Base-by-base conservation (phyloP, 2,797 vertebrate species). In the Lycodopsis pacificus region DNA sequence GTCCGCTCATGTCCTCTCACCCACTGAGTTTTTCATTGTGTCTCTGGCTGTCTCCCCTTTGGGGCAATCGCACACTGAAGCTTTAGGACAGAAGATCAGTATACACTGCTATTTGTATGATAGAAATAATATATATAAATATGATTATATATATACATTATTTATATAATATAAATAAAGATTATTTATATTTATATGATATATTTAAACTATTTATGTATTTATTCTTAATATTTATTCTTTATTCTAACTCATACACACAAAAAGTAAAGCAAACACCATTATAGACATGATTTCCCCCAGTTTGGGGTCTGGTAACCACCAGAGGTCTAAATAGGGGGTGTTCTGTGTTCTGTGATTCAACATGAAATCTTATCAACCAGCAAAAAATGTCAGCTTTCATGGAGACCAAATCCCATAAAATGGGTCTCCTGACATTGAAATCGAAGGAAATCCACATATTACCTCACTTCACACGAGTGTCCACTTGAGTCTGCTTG, bases 191-290 rank as follows among this genome's bases (percentile, higher is more conserved):
- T 57, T 57, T 57, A 17, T 25, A 25, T 54, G 14, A 25, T 63
- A 5, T 19, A n/a, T 7, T 64, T 4, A 61, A 80, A 22, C 5
- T 81, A 76, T 73, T 46, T 49, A 79, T 76, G 80, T 64, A 46
- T 65, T 32, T 38, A 13, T 53, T 48, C 46, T 48, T 20, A 67
- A 72, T 79, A 79, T 56, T 68, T 76, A 67, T 58, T 63, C 38
- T 81, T 81, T 79, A 68, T 83, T 70, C 46, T 6, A 63, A 71
- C 15, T 46, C 1, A 56, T 34, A 67, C 4, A 73, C 3, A 63
- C 6, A 46, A 34, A 74, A 48, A 73, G 20, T 14, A 14, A 40
- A 54, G 6, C 9, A 11, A 73, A 65, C 9, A 71, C 14, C 2
- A 54, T 61, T 15, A n/a, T 42, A 32, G 15, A 56, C 27, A 12